Percentiles rank a stretch among this genome's conserved stretches.
Conservation (phyloP, 2,113 vertebrate genomes). For the Vulpes vulpes region DNA sequence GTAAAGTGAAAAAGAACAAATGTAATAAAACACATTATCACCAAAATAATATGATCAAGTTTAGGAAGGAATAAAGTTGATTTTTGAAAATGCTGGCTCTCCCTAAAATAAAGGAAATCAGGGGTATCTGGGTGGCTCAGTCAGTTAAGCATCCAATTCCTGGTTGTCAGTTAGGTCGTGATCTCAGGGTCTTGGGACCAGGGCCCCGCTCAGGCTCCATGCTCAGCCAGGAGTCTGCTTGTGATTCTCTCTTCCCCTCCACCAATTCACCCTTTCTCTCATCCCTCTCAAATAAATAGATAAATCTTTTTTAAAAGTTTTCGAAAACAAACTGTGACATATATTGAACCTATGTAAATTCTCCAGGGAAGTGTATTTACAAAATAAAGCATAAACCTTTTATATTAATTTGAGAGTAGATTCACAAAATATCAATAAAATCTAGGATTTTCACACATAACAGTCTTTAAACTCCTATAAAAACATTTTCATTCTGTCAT, state of each 20-base stretch:
- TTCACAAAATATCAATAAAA: background rate
- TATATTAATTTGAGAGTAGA: background rate
- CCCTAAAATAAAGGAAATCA: background rate
- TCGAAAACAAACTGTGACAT: background rate
- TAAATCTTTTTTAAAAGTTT: background rate
- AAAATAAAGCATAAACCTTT: background rate
- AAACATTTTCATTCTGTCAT: background rate
- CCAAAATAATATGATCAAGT: background rate
- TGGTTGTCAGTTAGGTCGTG: background rate
- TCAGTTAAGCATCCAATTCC: background rate
- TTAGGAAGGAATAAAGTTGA: background rate
- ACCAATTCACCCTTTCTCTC: background rate
- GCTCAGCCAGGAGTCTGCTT: background rate
- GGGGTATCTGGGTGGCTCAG: background rate
- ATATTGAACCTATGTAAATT: background rate
- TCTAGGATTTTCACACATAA: background rate
- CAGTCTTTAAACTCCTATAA: background rate
- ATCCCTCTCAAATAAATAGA: background rate
- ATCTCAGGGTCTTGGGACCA: background rate
- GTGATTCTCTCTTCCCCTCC: background rate
- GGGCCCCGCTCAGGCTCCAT: background rate
- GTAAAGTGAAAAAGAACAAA: background rate
- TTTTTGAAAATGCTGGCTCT: background rate
- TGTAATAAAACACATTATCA: background rate
- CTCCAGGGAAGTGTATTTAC: background rate